Conservation (phyloP, 2,113 vertebrate species). For the Carassius auratus region DNA sequence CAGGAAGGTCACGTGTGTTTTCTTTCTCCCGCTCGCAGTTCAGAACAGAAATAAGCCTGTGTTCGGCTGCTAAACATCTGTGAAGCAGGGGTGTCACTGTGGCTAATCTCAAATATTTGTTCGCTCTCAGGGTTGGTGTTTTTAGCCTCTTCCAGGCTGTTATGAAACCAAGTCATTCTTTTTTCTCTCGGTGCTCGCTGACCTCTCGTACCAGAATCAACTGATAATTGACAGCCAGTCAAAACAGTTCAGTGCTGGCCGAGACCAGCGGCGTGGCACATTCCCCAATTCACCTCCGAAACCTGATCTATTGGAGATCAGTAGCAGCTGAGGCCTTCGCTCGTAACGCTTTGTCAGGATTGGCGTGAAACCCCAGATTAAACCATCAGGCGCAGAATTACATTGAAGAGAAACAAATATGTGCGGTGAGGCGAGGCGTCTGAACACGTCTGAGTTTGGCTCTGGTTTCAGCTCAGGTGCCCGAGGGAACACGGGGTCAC, state of each 20-base stretch:
- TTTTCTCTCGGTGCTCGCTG: conserved; percentile 59
- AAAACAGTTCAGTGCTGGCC: conserved; percentile 70
- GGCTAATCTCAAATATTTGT: conserved; percentile 70
- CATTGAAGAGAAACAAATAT: conserved; percentile 69
- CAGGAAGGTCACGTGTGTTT: conserved; percentile 57
- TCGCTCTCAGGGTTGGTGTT: conserved; percentile 66
- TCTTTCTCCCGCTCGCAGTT: conserved; percentile 65
- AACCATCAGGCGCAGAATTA: conserved; percentile 68
- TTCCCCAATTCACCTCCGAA: conserved; percentile 70
- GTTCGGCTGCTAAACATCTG: conserved; percentile 65
- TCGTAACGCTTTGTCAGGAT: conserved; percentile 71
- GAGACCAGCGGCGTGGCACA: conserved; percentile 61
- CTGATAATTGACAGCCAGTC: conserved; percentile 80
- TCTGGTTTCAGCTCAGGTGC: conserved; percentile 72
- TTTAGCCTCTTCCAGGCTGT: conserved; percentile 60
- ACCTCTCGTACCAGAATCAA: conserved; percentile 73
- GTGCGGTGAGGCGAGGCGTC: conserved; percentile 18
- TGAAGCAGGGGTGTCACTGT: conserved; percentile 65
- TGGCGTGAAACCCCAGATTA: conserved; percentile 76
- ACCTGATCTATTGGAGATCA: conserved; percentile 76
- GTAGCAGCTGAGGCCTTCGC: conserved; percentile 78
- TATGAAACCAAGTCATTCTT: conserved; percentile 71
- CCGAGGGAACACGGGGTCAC: background rate
- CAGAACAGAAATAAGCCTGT: conserved; percentile 29
- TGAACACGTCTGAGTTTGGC: conserved; percentile 56